Evolutionary conservation across 1,140 invertebrate species (phyloP).

Genomic region (Agrilus planipennis): DNA sequence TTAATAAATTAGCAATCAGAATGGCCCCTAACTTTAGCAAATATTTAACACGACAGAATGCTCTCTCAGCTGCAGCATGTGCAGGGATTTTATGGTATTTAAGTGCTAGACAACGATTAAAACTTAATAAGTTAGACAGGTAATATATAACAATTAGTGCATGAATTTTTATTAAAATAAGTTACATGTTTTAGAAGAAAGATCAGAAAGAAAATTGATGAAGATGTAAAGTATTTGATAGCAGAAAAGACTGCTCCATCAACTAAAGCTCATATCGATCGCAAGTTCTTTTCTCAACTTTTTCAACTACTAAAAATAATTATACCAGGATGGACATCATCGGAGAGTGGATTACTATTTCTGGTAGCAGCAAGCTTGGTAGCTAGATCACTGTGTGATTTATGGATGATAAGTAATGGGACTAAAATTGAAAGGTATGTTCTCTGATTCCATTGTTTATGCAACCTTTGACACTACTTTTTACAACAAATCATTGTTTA

Average conservation of each 20-base stretch:
- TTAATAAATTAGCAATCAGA: slow-evolving; percentile 4
- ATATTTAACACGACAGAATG: slow-evolving; percentile 42
- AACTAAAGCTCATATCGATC: slow-evolving; percentile 77
- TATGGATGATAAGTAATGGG: slow-evolving; percentile 92
- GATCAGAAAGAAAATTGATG: slow-evolving; percentile 36
- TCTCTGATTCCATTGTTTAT: background rate
- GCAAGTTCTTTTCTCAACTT: slow-evolving; percentile 69
- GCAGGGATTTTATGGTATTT: slow-evolving; percentile 43
- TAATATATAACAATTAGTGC: slow-evolving; percentile 12
- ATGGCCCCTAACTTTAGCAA: slow-evolving; percentile 55
- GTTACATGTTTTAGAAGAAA: slow-evolving; percentile 17
- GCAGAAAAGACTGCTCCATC: slow-evolving; percentile 53
- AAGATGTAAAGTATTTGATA: slow-evolving; percentile 66
- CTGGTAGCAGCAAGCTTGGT: slow-evolving; percentile 74
- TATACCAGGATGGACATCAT: slow-evolving; percentile 62
- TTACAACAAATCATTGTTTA: too few relatives aligned
- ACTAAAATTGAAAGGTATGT: slow-evolving; percentile 78
- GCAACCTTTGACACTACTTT: too few relatives aligned
- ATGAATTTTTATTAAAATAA: slow-evolving; percentile 4
- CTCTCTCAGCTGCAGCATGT: slow-evolving; percentile 41
- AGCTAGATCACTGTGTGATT: slow-evolving; percentile 83
- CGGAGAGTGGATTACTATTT: slow-evolving; percentile 66
- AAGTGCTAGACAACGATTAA: slow-evolving; percentile 35
- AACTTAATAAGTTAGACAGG: slow-evolving; percentile 30
- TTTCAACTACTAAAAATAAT: slow-evolving; percentile 67